Conservation (phyloP, 2,797 vertebrate species). For the Chiloscyllium punctatum region DNA sequence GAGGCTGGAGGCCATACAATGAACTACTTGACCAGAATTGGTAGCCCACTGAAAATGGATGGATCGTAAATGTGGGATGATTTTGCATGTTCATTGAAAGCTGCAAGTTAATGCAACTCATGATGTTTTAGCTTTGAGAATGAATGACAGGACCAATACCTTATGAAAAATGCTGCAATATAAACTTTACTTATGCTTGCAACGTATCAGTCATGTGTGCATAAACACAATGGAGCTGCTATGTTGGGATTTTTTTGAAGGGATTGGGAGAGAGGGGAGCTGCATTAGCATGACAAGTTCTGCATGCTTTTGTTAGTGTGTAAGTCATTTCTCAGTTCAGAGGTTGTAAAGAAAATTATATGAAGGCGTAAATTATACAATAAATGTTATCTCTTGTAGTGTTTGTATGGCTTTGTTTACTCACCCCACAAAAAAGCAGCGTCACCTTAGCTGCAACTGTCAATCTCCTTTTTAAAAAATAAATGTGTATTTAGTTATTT, state of each 20-base stretch:
- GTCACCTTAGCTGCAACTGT: not conserved
- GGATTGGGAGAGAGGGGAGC: not conserved
- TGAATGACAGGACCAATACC: not conserved
- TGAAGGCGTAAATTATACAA: not conserved
- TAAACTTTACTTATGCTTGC: not conserved
- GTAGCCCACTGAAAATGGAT: not conserved
- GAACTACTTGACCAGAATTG: not conserved
- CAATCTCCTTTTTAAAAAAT: not conserved
- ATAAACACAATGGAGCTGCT: not conserved
- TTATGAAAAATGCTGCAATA: not conserved
- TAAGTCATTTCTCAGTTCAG: not conserved
- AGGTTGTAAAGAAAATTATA: not conserved
- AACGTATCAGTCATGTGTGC: not conserved
- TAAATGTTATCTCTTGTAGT: not conserved
- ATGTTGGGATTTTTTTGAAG: not conserved
- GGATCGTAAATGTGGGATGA: not conserved
- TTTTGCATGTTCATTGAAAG: not conserved
- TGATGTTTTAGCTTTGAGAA: not conserved
- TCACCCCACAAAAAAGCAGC: not conserved
- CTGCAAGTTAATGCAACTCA: not conserved
- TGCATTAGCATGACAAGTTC: not conserved
- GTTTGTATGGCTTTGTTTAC: no score
- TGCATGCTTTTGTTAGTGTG: not conserved
- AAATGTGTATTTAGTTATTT: not conserved
- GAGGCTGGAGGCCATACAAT: not conserved